phyloP scores from a whole-genome alignment of 2,113 vertebrate species.

The Zosterops hypoxanthus region DNA sequence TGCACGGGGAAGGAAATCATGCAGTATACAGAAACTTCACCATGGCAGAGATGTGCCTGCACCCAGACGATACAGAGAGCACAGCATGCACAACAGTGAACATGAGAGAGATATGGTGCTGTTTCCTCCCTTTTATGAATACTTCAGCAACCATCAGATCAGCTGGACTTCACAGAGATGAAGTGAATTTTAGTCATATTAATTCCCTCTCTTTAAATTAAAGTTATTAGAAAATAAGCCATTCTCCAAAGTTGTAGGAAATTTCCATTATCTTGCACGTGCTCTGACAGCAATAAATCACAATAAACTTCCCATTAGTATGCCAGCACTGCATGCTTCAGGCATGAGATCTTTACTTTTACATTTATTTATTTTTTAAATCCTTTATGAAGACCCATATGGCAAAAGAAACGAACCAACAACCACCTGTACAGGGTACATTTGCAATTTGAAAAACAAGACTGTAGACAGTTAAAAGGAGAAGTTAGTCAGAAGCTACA shows the following conservation, averaged over 20 bases:
- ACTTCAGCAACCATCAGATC: background rate
- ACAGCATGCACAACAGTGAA: background rate
- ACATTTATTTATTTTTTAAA: conserved; percentile 9
- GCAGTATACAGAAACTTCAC: background rate
- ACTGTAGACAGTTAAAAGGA: background rate
- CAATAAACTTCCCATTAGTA: conserved; percentile 20
- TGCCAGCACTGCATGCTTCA: background rate
- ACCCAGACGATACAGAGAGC: background rate
- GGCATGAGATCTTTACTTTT: conserved; percentile 24
- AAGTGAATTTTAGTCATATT: background rate
- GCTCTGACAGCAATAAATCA: conserved; percentile 29
- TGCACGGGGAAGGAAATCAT: background rate
- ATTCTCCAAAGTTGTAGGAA: background rate
- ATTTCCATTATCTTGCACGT: background rate
- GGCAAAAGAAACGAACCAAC: conserved; percentile 4
- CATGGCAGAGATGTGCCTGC: background rate
- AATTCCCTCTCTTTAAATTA: background rate
- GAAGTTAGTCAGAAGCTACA: background rate
- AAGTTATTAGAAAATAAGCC: background rate
- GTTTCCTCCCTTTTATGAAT: background rate
- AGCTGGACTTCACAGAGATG: background rate
- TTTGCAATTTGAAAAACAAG: background rate
- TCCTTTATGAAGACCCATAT: conserved; percentile 5
- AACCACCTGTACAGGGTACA: background rate
- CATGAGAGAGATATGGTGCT: background rate